Percentiles rank a stretch among this genome's conserved stretches.
Conservation (phyloP, 2,797 vertebrate species). For the Novumbra hubbsi region DNA sequence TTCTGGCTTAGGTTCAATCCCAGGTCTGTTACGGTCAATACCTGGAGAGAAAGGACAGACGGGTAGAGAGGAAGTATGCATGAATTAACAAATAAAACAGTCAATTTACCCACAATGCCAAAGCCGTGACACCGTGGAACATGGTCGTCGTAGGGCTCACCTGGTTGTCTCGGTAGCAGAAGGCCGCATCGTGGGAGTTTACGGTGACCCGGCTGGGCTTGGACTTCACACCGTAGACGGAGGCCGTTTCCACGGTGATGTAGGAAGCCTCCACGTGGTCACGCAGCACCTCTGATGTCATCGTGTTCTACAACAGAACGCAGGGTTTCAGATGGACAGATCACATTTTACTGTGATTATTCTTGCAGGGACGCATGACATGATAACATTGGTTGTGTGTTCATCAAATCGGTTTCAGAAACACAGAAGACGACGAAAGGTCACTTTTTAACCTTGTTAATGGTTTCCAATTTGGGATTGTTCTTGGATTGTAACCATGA, state of each 20-base stretch:
- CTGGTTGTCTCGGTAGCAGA: conserved; percentile 78
- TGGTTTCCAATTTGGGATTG: too few species aligned
- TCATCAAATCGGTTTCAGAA: too few species aligned
- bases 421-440: too few species aligned
- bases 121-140: too few species aligned
- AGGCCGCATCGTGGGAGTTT: conserved; percentile 74
- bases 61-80: too few species aligned
- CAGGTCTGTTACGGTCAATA: conserved; percentile 74
- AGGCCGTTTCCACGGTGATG: conserved; percentile 69
- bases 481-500: too few species aligned
- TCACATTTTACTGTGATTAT: conserved; percentile 53
- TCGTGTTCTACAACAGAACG: conserved; percentile 64
- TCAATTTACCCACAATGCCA: too few species aligned
- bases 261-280: conserved; percentile 65
- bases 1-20: conserved; percentile 76
- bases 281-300: conserved; percentile 80
- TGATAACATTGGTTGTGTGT: too few species aligned
- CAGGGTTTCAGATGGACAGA: conserved; percentile 39
- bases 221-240: conserved; percentile 78
- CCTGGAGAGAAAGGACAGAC: conserved; percentile 50
- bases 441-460: too few species aligned
- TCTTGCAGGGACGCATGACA: too few species aligned
- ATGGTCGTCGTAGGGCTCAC: conserved; percentile 48
- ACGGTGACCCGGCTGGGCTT: conserved; percentile 74
- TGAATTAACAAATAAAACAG: too few species aligned